A percentile compares a stretch with the other conserved stretches of the same genome.
Evolutionary conservation across 2,888 invertebrate genomes (phyloP).

Genomic region (Polia nebulosa): DNA sequence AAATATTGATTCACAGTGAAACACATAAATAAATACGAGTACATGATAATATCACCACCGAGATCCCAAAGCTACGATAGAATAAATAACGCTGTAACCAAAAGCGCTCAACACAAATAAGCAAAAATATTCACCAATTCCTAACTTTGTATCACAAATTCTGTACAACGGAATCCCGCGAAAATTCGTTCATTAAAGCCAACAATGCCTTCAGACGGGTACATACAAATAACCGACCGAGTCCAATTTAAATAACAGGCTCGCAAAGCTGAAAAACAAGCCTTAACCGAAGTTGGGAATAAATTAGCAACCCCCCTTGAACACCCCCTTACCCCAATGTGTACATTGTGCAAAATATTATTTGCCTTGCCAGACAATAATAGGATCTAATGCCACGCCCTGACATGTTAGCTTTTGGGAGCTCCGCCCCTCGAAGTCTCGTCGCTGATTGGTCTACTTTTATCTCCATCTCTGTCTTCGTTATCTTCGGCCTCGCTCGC

Average conservation of each 20-base stretch:
- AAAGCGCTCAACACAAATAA: constrained; percentile 68
- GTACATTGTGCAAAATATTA: constrained; percentile 94
- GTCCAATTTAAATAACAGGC: constrained; percentile 91
- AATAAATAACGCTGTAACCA: constrained; percentile 67
- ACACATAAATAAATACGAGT: constrained; percentile 8
- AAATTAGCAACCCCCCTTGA: constrained; percentile 88
- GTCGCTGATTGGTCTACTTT: constrained; percentile 78
- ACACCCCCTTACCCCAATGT: constrained; percentile 90
- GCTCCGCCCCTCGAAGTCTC: constrained; percentile 81
- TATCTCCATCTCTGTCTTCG: constrained; percentile 72
- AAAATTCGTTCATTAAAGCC: constrained; percentile 88
- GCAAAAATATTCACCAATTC: constrained; percentile 70
- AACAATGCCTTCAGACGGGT: constrained; percentile 84
- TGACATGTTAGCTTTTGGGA: constrained; percentile 90
- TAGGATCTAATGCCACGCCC: constrained; percentile 90
- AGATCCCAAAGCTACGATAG: constrained; percentile 59
- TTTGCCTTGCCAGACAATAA: constrained; percentile 93
- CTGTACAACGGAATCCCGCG: constrained; percentile 64
- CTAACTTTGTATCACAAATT: constrained; percentile 68
- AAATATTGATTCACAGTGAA: neutral
- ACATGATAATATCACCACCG: constrained; percentile 7
- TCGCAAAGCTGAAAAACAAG: constrained; percentile 91
- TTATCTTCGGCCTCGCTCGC: constrained; percentile 71
- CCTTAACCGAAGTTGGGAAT: constrained; percentile 91
- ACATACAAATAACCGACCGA: constrained; percentile 88